phyloP scores from a whole-genome alignment of 2,888 invertebrate genomes.

The Hypena proboscidalis region DNA sequence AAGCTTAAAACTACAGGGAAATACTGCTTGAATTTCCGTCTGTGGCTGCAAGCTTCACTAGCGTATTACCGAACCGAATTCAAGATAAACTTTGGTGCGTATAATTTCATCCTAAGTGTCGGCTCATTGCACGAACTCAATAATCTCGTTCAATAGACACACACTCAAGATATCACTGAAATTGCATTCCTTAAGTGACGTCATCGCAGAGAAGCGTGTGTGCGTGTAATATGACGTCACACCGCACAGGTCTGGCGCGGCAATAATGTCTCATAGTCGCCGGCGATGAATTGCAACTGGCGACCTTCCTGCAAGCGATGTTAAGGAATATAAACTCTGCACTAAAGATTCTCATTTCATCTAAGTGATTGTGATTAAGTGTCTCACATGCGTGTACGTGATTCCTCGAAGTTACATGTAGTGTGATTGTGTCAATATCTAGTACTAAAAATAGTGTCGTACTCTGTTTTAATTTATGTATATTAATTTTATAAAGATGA shows the following conservation, averaged over 20 bases:
- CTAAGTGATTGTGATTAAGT: constrained; percentile 14
- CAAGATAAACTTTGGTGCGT: constrained; percentile 5
- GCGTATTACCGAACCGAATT: no score
- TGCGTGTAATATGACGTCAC: constrained; percentile 12
- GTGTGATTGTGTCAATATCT: not conserved
- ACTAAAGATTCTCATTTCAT: constrained; percentile 29
- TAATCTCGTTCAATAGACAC: not conserved
- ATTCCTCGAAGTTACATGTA: not conserved
- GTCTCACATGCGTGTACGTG: constrained; percentile 13
- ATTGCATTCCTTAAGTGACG: constrained; percentile 26
- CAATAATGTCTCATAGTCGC: constrained; percentile 14
- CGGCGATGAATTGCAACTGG: constrained; percentile 11
- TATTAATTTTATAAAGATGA: not conserved
- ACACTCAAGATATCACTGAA: not conserved
- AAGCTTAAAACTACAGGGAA: no score
- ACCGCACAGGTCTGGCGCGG: constrained; percentile 23
- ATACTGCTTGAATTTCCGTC: no score
- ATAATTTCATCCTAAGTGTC: constrained; percentile 3
- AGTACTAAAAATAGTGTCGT: not conserved
- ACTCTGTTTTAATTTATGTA: not conserved
- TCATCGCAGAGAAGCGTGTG: constrained; percentile 7
- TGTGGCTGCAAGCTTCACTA: no score
- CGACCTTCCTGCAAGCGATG: constrained; percentile 11
- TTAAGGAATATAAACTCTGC: constrained; percentile 22
- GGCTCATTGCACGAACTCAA: constrained; percentile 12